Evolutionary conservation across 2,113 vertebrate species (phyloP).

Genomic region (Amazona guildingii): DNA sequence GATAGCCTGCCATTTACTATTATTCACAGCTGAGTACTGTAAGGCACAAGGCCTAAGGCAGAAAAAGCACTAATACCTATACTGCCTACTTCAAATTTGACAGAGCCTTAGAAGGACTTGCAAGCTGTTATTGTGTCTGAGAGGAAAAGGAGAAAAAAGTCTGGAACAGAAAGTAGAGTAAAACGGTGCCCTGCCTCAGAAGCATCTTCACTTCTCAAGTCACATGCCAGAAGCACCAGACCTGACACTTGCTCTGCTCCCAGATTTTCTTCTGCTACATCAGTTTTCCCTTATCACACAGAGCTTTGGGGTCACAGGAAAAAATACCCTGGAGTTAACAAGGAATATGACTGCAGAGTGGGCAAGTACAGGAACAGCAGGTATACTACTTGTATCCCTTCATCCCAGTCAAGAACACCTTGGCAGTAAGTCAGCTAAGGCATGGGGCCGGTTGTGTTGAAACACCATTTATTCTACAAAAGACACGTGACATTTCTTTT

Average conservation of each 20-base stretch:
- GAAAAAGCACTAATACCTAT: background rate
- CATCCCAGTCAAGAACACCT: accelerated
- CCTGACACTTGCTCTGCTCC: background rate
- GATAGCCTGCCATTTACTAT: background rate
- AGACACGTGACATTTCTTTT: background rate
- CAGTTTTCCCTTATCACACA: background rate
- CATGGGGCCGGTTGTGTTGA: background rate
- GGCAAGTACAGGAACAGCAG: background rate
- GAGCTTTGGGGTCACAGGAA: background rate
- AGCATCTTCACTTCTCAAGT: background rate
- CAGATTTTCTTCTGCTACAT: background rate
- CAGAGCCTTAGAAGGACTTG: background rate
- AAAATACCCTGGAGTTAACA: background rate
- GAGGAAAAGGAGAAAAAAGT: background rate
- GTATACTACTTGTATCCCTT: background rate
- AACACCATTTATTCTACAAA: background rate
- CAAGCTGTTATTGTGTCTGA: background rate
- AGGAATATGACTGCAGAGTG: background rate
- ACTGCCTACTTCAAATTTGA: background rate
- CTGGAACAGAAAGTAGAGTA: background rate
- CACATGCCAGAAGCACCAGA: background rate
- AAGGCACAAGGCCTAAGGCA: background rate
- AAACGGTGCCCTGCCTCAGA: background rate
- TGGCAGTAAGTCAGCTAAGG: background rate
- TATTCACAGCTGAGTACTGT: background rate